Conservation (phyloP, 2,797 vertebrate genomes). For the Emys orbicularis region DNA sequence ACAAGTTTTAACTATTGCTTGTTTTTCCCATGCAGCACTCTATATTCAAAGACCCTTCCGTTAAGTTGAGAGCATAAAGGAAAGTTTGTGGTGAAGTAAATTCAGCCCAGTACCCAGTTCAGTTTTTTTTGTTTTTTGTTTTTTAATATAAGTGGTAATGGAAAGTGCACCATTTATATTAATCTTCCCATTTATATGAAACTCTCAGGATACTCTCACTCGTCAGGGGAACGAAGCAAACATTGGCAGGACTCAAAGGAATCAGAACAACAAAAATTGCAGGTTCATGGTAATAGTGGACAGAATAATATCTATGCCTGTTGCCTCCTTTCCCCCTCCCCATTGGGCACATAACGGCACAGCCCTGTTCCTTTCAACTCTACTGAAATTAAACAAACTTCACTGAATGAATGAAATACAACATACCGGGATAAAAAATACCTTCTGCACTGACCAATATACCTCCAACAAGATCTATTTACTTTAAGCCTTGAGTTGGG, state of each 20-base stretch:
- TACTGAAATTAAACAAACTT: slow-evolving; percentile 26
- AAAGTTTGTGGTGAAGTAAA: background rate
- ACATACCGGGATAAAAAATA: background rate
- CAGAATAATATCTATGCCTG: background rate
- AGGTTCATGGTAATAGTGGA: background rate
- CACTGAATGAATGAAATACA: background rate
- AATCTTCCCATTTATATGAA: background rate
- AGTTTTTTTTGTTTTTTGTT: background rate
- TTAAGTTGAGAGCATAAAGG: background rate
- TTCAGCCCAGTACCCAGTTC: background rate
- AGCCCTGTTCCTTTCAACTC: background rate
- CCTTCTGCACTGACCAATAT: slow-evolving; percentile 28
- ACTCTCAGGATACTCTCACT: background rate
- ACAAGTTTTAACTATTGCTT: background rate
- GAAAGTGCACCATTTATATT: background rate
- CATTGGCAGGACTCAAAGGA: background rate
- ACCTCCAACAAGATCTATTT: slow-evolving; percentile 36
- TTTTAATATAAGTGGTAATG: background rate
- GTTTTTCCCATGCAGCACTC: background rate
- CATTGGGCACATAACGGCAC: background rate
- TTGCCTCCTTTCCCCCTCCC: background rate
- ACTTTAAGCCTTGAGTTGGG: slow-evolving; percentile 56
- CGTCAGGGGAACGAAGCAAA: fast-evolving
- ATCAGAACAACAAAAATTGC: background rate
- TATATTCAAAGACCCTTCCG: background rate